Evolutionary conservation across 2,888 invertebrate genomes (phyloP), one percentile per base, ranked within the genome.

Genomic region (Hartigia nigra): DNA sequence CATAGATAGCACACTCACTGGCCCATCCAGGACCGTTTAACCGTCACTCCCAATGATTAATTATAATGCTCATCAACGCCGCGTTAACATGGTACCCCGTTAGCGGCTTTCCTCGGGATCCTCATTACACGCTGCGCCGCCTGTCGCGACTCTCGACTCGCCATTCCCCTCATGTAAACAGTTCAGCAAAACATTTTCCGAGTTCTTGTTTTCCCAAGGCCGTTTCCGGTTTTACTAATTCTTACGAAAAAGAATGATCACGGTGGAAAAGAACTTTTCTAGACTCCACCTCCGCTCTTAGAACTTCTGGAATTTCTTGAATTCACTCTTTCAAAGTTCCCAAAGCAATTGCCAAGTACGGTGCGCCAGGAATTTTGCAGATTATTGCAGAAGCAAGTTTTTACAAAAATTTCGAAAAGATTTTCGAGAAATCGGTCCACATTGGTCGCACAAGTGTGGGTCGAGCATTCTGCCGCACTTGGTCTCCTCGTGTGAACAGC

Each of bases 1-100:
- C 55, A 55, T 31, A 72, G 3, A 3, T 9, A 9, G 31, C 14
- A 72, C 32, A 34, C 32, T 34, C 31, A 72, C 32, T 34, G 72
- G 31, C 34, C 4, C 34, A 12, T 32, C 55, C 55, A 55, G 23
- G 23, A 23, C 55, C 34, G 32, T 72, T 72, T 72, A 72, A 31
- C 72, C 72, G 72, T 72, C 72, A 32, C 72, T 4, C 72, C 35
- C 55, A 70, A 74, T 78, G 78, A 78, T 78, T 78, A 75, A 78
- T 78, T 75, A 69, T 69, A 75, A 78, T 75, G 78, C 75, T 78
- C 78, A 74, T 78, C 78, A 78, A 75, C 75, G 78, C 77, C 77
- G 34, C 32, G 31, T 74, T 69, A 69, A 69, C 69, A n/a, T 4
- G 69, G 31, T 72, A 72, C 31, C 72, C 31, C 72, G 72, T 72